phyloP scores from a whole-genome alignment of 2,888 invertebrate species.

The Drosophila limbata region DNA sequence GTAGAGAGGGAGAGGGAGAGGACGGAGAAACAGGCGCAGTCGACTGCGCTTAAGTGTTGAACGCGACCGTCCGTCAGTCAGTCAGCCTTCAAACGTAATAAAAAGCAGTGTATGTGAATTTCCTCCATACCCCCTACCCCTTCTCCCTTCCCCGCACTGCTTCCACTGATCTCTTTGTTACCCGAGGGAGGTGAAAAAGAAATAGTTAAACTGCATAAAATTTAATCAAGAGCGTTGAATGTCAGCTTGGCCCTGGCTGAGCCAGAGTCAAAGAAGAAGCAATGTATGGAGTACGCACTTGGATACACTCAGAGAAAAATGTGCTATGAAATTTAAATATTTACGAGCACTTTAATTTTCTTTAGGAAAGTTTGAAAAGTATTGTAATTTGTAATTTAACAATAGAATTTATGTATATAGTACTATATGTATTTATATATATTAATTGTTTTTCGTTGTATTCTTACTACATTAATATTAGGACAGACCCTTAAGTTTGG shows the following conservation, averaged over 20 bases:
- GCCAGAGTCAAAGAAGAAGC: constrained; percentile 14
- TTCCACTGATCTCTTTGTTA: constrained; percentile 30
- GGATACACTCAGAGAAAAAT: constrained; percentile 6
- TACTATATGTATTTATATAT: too few relatives aligned
- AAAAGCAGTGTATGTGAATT: constrained; percentile 51
- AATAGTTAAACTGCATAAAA: constrained; percentile 81
- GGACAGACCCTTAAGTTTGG: too few relatives aligned
- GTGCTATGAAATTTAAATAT: neutral
- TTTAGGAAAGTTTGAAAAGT: too few relatives aligned
- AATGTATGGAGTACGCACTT: constrained; percentile 8
- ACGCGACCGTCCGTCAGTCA: constrained; percentile 38
- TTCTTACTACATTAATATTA: too few relatives aligned
- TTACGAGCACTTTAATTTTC: neutral
- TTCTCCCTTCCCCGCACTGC: neutral
- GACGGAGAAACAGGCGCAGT: constrained; percentile 22
- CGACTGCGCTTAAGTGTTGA: constrained; percentile 66
- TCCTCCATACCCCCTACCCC: neutral
- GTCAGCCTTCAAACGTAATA: constrained; percentile 71
- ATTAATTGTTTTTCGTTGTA: too few relatives aligned
- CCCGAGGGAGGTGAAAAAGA: constrained; percentile 48
- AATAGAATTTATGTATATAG: too few relatives aligned
- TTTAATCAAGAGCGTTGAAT: constrained; percentile 81
- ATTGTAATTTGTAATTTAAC: too few relatives aligned
- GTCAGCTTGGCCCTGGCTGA: constrained; percentile 76
- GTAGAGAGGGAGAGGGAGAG: neutral